phyloP scores from a whole-genome alignment of 37 sponge, comb jelly and placozoan genomes.

The Dysidea cf. avara region DNA sequence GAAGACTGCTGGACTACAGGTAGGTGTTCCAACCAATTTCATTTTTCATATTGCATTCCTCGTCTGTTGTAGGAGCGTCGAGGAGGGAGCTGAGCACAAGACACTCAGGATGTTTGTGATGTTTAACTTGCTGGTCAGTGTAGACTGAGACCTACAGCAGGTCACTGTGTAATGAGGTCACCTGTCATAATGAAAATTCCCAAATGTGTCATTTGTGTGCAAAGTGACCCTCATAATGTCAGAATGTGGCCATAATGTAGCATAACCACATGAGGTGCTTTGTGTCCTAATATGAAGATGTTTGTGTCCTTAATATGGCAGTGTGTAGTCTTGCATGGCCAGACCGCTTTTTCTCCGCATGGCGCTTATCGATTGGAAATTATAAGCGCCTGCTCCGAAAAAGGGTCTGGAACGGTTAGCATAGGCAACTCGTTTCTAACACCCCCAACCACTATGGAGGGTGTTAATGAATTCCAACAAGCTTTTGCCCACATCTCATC shows the following conservation, averaged over 20 bases:
- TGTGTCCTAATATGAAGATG: not conserved
- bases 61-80: slow-evolving; percentile 59
- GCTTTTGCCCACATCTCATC: not conserved
- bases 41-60: no score
- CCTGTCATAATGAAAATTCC: no score
- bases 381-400: no score
- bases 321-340: not conserved
- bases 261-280: not conserved
- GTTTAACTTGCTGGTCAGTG: slow-evolving; percentile 81
- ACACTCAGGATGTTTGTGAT: slow-evolving; percentile 82
- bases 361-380: no score
- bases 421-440: no score
- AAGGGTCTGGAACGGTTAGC: no score
- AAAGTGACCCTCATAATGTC: not conserved
- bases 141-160: no score
- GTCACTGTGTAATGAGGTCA: no score
- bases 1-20: slow-evolving; percentile 70
- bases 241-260: not conserved
- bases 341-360: no score
- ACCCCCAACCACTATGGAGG: no score
- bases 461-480: no score
- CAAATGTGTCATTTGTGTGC: no score
- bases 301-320: not conserved
- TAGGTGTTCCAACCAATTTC: slow-evolving; percentile 3
- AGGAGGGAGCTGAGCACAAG: slow-evolving; percentile 60